Percentiles rank a stretch among this genome's conserved stretches.
Conservation (phyloP, 2,888 invertebrate species). For the Aethes cnicana region DNA sequence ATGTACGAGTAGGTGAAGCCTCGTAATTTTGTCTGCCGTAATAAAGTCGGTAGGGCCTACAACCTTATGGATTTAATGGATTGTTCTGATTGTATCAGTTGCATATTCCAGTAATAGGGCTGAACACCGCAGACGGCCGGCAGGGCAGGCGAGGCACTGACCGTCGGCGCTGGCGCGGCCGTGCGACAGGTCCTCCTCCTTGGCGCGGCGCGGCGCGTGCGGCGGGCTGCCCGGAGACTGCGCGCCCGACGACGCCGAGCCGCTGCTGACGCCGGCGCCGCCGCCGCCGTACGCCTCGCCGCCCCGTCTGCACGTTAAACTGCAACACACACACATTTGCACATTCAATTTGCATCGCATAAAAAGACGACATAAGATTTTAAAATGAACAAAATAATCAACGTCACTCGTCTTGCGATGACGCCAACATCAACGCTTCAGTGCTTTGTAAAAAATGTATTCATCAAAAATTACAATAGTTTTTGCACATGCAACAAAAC, state of each 20-base stretch:
- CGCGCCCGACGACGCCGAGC: constrained; percentile 72
- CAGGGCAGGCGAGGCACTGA: constrained; percentile 42
- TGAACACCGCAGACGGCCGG: too few species aligned
- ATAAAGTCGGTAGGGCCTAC: too few species aligned
- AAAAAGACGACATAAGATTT: not conserved
- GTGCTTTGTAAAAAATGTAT: too few species aligned
- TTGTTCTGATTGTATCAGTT: too few species aligned
- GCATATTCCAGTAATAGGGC: too few species aligned
- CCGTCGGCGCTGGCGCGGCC: constrained; percentile 84
- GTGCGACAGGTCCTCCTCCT: constrained; percentile 85
- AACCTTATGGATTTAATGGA: too few species aligned
- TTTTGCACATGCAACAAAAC: too few species aligned
- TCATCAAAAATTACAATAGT: too few species aligned
- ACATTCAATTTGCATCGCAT: not conserved
- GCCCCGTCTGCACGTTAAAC: constrained; percentile 70
- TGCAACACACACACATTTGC: constrained; percentile 37
- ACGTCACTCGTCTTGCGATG: too few species aligned
- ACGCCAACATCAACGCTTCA: too few species aligned
- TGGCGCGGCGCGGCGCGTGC: constrained; percentile 72
- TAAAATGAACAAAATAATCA: not conserved
- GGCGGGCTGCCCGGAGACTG: constrained; percentile 67
- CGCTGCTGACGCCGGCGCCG: constrained; percentile 60
- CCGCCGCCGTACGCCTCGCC: constrained; percentile 43
- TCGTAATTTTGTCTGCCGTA: too few species aligned
- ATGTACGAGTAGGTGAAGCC: too few species aligned